phyloP scores from a whole-genome alignment of 2,113 vertebrate species.

The Pollimyrus isidori region DNA sequence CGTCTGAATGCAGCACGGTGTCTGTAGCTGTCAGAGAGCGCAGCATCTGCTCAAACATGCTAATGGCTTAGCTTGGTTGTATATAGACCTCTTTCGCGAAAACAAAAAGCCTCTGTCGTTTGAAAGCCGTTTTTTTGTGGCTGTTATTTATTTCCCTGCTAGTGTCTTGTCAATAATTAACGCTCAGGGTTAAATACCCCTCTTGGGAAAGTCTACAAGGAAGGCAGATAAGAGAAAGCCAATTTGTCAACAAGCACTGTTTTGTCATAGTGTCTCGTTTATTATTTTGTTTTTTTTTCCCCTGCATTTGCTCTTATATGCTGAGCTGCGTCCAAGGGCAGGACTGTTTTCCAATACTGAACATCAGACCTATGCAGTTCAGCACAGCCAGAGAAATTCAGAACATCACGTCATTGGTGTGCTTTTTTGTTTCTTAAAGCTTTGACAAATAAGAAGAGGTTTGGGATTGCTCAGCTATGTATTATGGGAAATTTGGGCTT shows the following conservation, averaged over 20 bases:
- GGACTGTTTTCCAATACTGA: background rate
- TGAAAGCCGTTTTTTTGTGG: background rate
- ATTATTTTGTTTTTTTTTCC: background rate
- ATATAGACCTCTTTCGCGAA: background rate
- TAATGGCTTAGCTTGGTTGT: background rate
- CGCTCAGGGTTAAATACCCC: constrained; percentile 6
- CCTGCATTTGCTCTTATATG: background rate
- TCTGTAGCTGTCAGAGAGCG: background rate
- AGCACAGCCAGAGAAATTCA: background rate
- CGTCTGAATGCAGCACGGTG: background rate
- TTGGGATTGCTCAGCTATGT: background rate
- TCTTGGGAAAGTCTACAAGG: background rate
- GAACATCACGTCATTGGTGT: background rate
- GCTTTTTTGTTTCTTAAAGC: background rate
- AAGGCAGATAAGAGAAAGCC: background rate
- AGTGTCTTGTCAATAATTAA: constrained; percentile 12
- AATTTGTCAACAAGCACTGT: background rate
- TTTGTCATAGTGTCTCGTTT: background rate
- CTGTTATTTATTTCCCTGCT: constrained; percentile 2
- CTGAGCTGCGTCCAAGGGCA: background rate
- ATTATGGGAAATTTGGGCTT: background rate
- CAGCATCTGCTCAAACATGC: background rate
- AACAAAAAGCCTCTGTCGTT: background rate
- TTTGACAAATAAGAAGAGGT: background rate
- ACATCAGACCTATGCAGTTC: background rate